Conservation (phyloP, 1,140 invertebrate genomes). For the Drosophila orosa region DNA sequence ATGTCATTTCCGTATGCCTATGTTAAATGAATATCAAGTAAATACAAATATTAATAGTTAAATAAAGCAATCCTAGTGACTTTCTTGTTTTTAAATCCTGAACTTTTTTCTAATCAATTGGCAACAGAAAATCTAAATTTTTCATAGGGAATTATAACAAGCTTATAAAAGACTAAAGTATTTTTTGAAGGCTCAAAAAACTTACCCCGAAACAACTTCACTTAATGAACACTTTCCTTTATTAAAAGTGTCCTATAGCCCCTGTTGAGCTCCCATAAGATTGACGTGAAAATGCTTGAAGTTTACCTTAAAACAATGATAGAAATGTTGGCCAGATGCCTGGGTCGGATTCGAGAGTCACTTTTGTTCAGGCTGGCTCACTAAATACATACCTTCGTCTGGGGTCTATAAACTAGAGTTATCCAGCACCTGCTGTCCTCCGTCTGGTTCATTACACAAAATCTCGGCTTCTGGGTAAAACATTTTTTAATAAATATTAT, state of each 20-base stretch:
- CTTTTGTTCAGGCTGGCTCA: constrained; percentile 10
- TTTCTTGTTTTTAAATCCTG: too few relatives aligned
- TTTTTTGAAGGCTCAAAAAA: background rate
- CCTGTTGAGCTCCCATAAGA: constrained; percentile 44
- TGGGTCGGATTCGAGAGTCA: constrained; percentile 13
- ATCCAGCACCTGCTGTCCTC: constrained; percentile 52
- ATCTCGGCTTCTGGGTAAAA: constrained; percentile 78
- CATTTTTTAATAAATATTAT: constrained; percentile 83
- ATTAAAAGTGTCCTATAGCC: constrained; percentile 9
- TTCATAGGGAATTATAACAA: background rate
- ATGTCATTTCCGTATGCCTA: too few relatives aligned
- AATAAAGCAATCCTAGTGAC: too few relatives aligned
- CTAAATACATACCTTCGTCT: constrained; percentile 8
- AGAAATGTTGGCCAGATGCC: constrained; percentile 61
- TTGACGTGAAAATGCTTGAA: constrained; percentile 82
- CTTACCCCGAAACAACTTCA: background rate
- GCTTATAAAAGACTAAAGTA: background rate
- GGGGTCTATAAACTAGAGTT: constrained; percentile 48
- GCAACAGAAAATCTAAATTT: background rate
- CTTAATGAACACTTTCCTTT: constrained; percentile 35
- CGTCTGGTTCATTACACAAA: constrained; percentile 64
- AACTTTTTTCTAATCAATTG: background rate
- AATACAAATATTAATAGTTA: too few relatives aligned
- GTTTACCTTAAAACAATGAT: constrained; percentile 82
- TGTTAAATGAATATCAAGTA: too few relatives aligned